A percentile compares a stretch with the other conserved stretches of the same genome.
Conservation (phyloP, 2,797 vertebrate genomes). For the Centropyge bicolor region DNA sequence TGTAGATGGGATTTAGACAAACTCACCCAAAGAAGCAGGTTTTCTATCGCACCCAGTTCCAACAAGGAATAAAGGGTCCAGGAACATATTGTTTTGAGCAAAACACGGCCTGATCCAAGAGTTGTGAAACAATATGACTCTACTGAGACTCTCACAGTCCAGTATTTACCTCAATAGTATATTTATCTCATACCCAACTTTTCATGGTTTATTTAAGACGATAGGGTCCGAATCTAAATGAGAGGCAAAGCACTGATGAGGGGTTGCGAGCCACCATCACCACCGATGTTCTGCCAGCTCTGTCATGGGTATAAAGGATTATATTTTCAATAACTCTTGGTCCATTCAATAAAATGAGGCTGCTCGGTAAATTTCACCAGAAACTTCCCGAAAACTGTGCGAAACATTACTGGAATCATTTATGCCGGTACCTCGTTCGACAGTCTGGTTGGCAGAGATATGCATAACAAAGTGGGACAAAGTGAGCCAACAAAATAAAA, state of each 20-base stretch:
- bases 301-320: conserved; percentile 25
- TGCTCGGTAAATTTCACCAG: conserved; percentile 25
- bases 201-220: not conserved
- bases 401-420: conserved; percentile 28
- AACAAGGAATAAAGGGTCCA: not conserved
- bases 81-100: conserved; percentile 13
- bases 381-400: conserved; percentile 24
- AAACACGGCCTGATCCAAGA: conserved; percentile 20
- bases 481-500: conserved; percentile 2
- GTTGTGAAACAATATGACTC: conserved; percentile 21
- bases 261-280: conserved; percentile 27
- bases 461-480: not conserved
- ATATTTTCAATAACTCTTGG: conserved; percentile 8
- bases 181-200: conserved; percentile 14
- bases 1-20: not conserved
- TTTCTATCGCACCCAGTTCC: not conserved
- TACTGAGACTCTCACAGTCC: conserved; percentile 8
- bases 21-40: not conserved
- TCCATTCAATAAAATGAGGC: conserved; percentile 25
- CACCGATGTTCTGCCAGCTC: conserved; percentile 26
- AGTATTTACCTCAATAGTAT: conserved; percentile 8
- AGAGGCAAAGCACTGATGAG: conserved; percentile 21
- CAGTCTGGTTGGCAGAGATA: conserved; percentile 31
- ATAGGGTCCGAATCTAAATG: conserved; percentile 7
- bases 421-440: not conserved